Conservation (phyloP, 1,140 invertebrate species). For the Ostrea edulis region DNA sequence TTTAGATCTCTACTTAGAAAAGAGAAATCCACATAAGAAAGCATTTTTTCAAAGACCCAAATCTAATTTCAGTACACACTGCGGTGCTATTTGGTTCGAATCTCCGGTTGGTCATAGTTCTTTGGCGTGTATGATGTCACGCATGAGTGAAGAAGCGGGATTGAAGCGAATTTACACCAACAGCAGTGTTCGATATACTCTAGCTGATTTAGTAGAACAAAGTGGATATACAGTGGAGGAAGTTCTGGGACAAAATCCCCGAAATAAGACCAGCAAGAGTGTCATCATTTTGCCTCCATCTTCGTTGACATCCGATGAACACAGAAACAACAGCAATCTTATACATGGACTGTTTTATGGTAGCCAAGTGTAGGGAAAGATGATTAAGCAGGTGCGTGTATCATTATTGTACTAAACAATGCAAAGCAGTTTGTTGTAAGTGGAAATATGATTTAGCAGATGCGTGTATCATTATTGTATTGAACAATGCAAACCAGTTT, state of each 20-base stretch:
- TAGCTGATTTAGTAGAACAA: constrained; percentile 47
- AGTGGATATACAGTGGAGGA: constrained; percentile 46
- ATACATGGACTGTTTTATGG: constrained; percentile 48
- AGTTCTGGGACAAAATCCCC: constrained; percentile 52
- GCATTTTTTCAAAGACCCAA: constrained; percentile 59
- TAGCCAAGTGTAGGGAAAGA: not conserved
- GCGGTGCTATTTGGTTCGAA: constrained; percentile 50
- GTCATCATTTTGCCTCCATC: not conserved
- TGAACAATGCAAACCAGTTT: no score
- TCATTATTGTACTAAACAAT: no score
- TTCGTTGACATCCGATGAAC: constrained; percentile 45
- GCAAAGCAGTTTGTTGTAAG: no score
- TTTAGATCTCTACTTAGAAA: constrained; percentile 52
- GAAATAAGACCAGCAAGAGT: constrained; percentile 49
- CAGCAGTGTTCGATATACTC: constrained; percentile 47
- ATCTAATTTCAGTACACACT: constrained; percentile 26
- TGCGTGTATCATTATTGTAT: no score
- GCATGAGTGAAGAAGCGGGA: constrained; percentile 53
- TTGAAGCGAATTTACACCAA: constrained; percentile 53
- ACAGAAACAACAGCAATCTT: constrained; percentile 45
- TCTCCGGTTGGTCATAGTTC: constrained; percentile 57
- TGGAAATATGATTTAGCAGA: not conserved
- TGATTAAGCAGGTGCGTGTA: not conserved
- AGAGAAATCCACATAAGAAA: constrained; percentile 50
- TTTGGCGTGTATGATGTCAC: constrained; percentile 54